phyloP scores from a whole-genome alignment of 2,888 invertebrate genomes.

The Proisotoma minuta region DNA sequence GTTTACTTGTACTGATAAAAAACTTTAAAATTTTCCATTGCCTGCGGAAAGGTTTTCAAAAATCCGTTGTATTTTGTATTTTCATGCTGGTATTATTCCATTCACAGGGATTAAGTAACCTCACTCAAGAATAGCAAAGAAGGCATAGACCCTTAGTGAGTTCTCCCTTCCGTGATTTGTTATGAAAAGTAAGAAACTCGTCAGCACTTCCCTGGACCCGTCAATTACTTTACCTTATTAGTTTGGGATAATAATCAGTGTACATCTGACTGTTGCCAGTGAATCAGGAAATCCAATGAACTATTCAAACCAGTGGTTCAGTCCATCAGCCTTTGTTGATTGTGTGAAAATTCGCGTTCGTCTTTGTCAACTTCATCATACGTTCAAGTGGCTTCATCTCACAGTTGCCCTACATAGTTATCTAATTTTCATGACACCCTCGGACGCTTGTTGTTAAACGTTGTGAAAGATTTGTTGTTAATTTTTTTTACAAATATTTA shows the following conservation, averaged over 20 bases:
- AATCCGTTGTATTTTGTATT: too few relatives aligned
- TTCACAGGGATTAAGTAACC: too few relatives aligned
- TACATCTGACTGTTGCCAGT: too few relatives aligned
- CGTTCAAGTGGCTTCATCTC: constrained; percentile 92
- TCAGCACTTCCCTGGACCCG: too few relatives aligned
- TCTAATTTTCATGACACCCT: constrained; percentile 57
- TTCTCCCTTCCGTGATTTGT: too few relatives aligned
- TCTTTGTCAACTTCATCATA: constrained; percentile 77
- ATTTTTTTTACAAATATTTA: background rate
- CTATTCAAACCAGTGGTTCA: constrained; percentile 22
- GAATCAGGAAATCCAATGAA: constrained; percentile 37
- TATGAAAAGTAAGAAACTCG: too few relatives aligned
- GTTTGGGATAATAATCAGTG: too few relatives aligned
- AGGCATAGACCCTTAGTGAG: too few relatives aligned
- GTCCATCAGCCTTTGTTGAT: constrained; percentile 52
- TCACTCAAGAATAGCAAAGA: too few relatives aligned
- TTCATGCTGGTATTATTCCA: too few relatives aligned
- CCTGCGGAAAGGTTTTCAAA: too few relatives aligned
- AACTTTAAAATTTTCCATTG: background rate
- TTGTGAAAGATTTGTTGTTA: background rate
- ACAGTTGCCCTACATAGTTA: constrained; percentile 83
- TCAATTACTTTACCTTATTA: too few relatives aligned
- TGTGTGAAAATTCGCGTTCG: constrained; percentile 84
- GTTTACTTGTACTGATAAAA: background rate
- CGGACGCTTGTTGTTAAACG: constrained; percentile 29